A percentile compares a stretch with the other conserved stretches of the same genome.
Conservation (phyloP, 2,797 vertebrate genomes). For the Cyclopterus lumpus region DNA sequence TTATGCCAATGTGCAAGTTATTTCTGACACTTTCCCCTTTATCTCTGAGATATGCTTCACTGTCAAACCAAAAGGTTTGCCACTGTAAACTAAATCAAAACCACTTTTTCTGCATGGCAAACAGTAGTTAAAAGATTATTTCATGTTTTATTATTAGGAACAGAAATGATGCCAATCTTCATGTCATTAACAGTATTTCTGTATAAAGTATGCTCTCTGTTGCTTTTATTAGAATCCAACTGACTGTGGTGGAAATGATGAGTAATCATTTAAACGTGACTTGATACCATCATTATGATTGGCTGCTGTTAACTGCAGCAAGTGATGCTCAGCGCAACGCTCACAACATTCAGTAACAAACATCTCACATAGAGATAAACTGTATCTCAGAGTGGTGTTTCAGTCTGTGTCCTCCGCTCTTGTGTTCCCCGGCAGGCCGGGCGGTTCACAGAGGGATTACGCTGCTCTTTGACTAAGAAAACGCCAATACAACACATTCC, state of each 20-base stretch:
- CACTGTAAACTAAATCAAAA: not conserved
- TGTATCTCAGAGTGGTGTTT: constrained; percentile 26
- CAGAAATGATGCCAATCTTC: not conserved
- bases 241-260: not conserved
- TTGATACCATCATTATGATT: not conserved
- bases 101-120: not conserved
- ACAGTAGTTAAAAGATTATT: not conserved
- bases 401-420: constrained; percentile 48
- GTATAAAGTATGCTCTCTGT: not conserved
- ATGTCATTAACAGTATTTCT: not conserved
- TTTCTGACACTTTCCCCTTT: not conserved
- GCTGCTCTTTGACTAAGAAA: constrained; percentile 77
- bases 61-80: not conserved
- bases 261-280: constrained; percentile 10
- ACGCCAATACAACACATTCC: constrained; percentile 85
- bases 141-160: not conserved
- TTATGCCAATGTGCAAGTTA: not conserved
- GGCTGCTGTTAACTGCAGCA: not conserved
- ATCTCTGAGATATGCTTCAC: not conserved
- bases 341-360: constrained; percentile 21
- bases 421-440: constrained; percentile 61
- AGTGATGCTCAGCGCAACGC: constrained; percentile 5
- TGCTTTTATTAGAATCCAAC: not conserved
- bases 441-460: constrained; percentile 83
- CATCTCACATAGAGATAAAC: constrained; percentile 10